Conservation (phyloP, 2,888 invertebrate genomes). For the Euphydryas editha region DNA sequence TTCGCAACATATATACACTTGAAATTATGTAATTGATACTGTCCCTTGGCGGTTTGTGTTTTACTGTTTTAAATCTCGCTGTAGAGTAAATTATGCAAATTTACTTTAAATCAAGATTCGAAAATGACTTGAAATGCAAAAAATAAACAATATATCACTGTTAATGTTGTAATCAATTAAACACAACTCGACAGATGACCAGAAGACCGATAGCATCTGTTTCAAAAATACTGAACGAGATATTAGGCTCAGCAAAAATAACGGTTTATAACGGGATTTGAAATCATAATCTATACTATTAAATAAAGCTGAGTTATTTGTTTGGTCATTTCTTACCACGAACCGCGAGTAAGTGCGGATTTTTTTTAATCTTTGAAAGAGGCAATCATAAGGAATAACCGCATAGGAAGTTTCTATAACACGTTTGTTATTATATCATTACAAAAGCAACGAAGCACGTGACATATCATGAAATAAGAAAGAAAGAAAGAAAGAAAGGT, state of each 20-base stretch:
- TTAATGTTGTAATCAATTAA: conserved; percentile 4
- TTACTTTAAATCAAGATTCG: neutral
- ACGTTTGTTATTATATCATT: neutral
- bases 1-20: neutral
- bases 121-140: neutral
- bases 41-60: conserved; percentile 1
- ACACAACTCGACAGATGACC: neutral
- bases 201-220: neutral
- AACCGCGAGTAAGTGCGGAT: no score
- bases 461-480: no score
- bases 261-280: neutral
- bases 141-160: conserved; percentile 1
- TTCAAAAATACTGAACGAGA: neutral
- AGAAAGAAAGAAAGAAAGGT: no score
- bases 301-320: neutral
- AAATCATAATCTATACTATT: conserved; percentile 2
- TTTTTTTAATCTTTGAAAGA: neutral
- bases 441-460: no score
- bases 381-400: neutral
- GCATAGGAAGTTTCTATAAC: neutral
- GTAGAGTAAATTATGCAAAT: neutral
- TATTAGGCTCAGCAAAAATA: neutral
- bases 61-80: neutral
- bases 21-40: conserved; percentile 2
- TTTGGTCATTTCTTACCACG: neutral